Base-by-base conservation (phyloP, 1,140 invertebrate genomes). In the Hermatobates lingyangjiaoensis region DNA sequence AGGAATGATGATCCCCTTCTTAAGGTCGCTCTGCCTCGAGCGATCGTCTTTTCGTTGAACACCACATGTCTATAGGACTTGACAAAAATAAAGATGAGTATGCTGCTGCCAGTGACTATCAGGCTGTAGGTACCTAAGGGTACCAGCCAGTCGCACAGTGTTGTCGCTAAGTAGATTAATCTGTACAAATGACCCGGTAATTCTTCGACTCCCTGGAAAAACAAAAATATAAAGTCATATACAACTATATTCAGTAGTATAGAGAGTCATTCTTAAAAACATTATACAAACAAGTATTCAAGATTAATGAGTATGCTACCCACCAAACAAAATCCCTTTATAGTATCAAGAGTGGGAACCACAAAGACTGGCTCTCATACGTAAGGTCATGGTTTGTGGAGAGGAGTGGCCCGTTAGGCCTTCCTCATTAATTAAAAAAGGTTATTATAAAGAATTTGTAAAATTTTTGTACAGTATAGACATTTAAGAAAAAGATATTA, bases 151-250 rank as follows among this genome's bases (percentile, higher is more conserved):
- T 82, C 80, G 1, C 74, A 75, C 55, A 86, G 75, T 0, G 80
- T 81, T 4, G 83, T 87, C 21, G 79, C 78, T 12, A 87, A 57
- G 60, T 81, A 88, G 1, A 87, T 71, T 79, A 79, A 84, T 23
- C 79, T 69, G 57, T 75, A 73, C 26, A 87, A 85, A 20, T 77
- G 63, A 0, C 81, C 80, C 1, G 83, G 76, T 1, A 90, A 58
- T 49, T 86, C 82, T 18, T 80, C 78, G n/a, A 88, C 74, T 40
- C 87, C 87, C 75, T 84, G 63, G 18, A 64, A 65, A 56, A 56
- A 54, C 56, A 25, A 51, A 25, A 50, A 48, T 20, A 44, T 45
- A 10, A 45, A 45, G n/a, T 12, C 12, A 12, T 38, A 12, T 38
- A 12, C 12, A 38, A 38, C n/a, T 38, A 38, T 38, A 38, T 38